phyloP scores from a whole-genome alignment of 2,113 vertebrate species.

The Antechinus flavipes region DNA sequence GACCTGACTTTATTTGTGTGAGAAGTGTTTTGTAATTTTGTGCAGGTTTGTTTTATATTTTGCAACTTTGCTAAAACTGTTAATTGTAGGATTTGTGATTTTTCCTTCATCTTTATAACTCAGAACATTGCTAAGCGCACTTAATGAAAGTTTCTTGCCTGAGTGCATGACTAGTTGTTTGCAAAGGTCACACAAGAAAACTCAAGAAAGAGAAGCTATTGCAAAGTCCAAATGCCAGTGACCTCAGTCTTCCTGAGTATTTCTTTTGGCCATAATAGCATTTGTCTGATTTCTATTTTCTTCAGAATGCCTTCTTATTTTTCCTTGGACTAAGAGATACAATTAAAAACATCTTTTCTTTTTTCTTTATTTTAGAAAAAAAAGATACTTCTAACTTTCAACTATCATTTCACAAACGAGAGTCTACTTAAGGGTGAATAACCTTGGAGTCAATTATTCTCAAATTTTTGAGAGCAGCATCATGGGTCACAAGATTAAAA shows the following conservation, averaged over 20 bases:
- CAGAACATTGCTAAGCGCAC: neutral
- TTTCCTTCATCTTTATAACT: neutral
- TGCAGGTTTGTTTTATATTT: no score
- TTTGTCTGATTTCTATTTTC: neutral
- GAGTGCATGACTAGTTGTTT: neutral
- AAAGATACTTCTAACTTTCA: neutral
- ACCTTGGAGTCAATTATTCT: neutral
- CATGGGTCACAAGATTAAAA: constrained; percentile 27
- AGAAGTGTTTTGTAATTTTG: no score
- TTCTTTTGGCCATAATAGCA: no score
- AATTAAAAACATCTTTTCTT: neutral
- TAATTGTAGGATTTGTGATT: neutral
- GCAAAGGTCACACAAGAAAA: neutral
- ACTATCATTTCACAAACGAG: constrained; percentile 3
- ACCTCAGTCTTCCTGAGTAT: neutral
- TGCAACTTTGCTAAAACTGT: no score
- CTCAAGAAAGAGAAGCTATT: no score
- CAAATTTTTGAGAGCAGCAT: neutral
- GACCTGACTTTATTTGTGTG: no score
- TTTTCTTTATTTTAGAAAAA: no score
- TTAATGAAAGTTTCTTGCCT: neutral
- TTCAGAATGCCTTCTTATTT: neutral
- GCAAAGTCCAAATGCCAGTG: no score
- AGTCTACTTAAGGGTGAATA: neutral
- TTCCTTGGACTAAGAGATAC: neutral